phyloP scores from a whole-genome alignment of 2,797 vertebrate genomes.

The Siniperca scherzeri region DNA sequence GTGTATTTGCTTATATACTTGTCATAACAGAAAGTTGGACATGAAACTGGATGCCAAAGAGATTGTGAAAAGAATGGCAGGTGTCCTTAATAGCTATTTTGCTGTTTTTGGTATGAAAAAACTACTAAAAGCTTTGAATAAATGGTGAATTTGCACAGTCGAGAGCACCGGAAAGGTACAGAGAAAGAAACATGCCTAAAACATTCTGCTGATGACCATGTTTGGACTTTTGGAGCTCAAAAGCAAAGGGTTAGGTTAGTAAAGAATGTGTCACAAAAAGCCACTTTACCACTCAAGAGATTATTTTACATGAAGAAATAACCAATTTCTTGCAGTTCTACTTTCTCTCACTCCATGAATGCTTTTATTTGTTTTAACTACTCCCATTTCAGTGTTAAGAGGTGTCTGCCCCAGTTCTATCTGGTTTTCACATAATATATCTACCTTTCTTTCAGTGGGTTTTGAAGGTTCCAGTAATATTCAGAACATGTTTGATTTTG shows the following conservation, averaged over 20 bases:
- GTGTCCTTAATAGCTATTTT: conserved; percentile 36
- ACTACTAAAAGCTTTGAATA: conserved; percentile 57
- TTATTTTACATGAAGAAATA: conserved; percentile 32
- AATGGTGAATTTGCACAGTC: conserved; percentile 72
- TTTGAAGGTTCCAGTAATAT: conserved; percentile 30
- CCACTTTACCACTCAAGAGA: conserved; percentile 70
- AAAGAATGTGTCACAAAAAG: conserved; percentile 70
- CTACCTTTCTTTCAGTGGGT: conserved; percentile 9
- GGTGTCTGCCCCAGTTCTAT: conserved; percentile 31
- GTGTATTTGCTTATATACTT: conserved; percentile 28
- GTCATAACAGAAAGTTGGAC: conserved; percentile 37
- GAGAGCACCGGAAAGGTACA: conserved; percentile 50
- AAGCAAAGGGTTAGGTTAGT: conserved; percentile 8
- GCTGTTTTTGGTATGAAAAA: conserved; percentile 42
- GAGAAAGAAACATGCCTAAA: conserved; percentile 25
- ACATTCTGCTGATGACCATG: conserved; percentile 19
- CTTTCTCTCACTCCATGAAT: conserved; percentile 33
- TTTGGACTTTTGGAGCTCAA: conserved; percentile 14
- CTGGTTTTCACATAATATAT: conserved; percentile 1
- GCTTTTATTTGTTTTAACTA: conserved; percentile 46
- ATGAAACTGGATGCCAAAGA: conserved; percentile 75
- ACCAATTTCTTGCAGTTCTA: conserved; percentile 9
- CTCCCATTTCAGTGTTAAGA: conserved; percentile 59
- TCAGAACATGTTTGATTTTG: neutral
- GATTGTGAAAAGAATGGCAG: conserved; percentile 53